Percentiles rank a stretch among this genome's conserved stretches.
These are phyloP conservation scores for Polymixis lichenea DNA, from an alignment of 2,888 invertebrate species.

Conservation along the genomic window DNA sequence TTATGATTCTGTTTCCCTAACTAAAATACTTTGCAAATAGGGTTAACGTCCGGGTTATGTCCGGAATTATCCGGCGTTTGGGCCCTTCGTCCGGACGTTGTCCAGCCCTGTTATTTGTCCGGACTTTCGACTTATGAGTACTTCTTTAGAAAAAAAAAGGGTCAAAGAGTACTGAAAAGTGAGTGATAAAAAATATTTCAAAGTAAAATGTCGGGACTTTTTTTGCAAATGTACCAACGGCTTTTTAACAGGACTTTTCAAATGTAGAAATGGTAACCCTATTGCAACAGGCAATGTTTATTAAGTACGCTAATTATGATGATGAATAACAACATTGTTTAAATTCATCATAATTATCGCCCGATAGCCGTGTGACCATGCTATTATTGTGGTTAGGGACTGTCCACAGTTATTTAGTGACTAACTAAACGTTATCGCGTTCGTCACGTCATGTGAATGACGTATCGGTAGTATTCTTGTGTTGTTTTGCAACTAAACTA, in stretches of 20 bases:
- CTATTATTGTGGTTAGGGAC: slow-evolving; percentile 56
- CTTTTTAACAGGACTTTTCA: background rate
- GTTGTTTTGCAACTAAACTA: slow-evolving; percentile 13
- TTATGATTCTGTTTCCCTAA: background rate
- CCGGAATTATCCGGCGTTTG: background rate
- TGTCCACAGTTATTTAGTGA: slow-evolving; percentile 37
- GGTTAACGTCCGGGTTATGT: background rate
- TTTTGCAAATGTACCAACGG: background rate
- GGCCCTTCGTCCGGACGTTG: too few species aligned
- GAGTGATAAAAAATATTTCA: background rate
- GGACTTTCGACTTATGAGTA: background rate
- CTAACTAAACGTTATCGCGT: slow-evolving; percentile 36
- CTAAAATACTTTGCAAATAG: background rate
- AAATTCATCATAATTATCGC: background rate
- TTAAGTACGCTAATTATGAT: background rate
- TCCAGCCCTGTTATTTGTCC: background rate
- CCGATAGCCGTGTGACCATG: background rate
- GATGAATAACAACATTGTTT: slow-evolving; percentile 9
- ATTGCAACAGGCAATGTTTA: background rate
- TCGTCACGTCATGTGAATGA: slow-evolving; percentile 46
- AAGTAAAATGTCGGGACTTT: background rate
- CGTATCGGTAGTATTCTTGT: slow-evolving; percentile 20
- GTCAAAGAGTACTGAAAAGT: too few species aligned
- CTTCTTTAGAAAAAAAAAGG: background rate
- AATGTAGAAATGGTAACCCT: background rate